Percentiles rank a stretch among this genome's conserved stretches.
phyloP scores from a whole-genome alignment of 2,113 vertebrate species.

The Tragelaphus scriptus region DNA sequence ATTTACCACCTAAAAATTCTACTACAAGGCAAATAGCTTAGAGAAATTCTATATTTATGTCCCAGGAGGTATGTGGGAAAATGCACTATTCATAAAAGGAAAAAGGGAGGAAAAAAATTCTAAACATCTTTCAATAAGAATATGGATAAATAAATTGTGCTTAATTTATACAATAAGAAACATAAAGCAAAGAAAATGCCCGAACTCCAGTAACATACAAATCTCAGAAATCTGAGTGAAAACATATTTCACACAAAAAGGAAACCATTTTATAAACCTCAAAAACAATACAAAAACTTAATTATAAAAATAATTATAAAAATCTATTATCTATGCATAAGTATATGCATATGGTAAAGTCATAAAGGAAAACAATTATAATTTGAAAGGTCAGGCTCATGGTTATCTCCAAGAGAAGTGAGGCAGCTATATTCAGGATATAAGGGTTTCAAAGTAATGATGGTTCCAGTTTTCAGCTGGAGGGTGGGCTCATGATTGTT shows the following conservation, averaged over 20 bases:
- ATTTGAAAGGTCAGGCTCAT: background rate
- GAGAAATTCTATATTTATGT: background rate
- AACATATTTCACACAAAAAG: background rate
- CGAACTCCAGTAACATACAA: background rate
- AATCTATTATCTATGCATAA: background rate
- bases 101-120: background rate
- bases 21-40: background rate
- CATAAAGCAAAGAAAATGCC: background rate
- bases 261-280: background rate
- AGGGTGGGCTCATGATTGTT: background rate
- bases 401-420: background rate
- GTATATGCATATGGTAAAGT: background rate
- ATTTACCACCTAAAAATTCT: background rate
- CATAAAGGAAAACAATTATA: background rate
- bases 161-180: background rate
- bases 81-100: too few relatives aligned
- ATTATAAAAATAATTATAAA: background rate
- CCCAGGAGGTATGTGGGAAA: background rate
- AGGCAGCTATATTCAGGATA: background rate
- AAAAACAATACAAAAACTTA: background rate
- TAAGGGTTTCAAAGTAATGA: background rate
- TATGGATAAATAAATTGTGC: background rate
- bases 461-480: background rate
- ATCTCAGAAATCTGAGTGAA: conserved; percentile 2
- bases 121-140: background rate